These are phyloP conservation scores for Clitarchus hookeri DNA, from an alignment of 2,888 invertebrate genomes.

Conservation along the genomic window DNA sequence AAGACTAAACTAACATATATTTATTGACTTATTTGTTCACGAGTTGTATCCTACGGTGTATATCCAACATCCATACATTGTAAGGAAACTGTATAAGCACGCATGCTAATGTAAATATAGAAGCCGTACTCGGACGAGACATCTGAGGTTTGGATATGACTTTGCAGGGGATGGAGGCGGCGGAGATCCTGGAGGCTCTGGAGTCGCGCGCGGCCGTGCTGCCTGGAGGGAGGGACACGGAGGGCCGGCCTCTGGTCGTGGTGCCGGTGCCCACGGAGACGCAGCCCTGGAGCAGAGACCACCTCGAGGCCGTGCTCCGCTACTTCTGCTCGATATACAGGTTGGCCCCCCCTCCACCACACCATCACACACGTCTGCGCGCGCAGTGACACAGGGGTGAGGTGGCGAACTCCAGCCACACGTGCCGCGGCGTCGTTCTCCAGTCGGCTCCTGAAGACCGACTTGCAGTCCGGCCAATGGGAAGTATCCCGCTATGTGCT, in stretches of 20 bases:
- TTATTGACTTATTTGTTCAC: too few species aligned
- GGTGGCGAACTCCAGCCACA: too few species aligned
- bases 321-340: constrained; percentile 62
- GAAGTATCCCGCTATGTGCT: too few species aligned
- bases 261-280: constrained; percentile 65
- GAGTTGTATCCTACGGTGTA: too few species aligned
- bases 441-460: not conserved
- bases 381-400: too few species aligned
- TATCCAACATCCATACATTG: too few species aligned
- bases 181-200: constrained; percentile 62
- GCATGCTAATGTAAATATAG: too few species aligned
- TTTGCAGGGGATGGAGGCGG: constrained; percentile 58
- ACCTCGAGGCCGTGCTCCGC: constrained; percentile 54
- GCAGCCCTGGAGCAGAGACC: constrained; percentile 48
- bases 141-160: too few species aligned
- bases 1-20: too few species aligned
- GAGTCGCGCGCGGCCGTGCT: constrained; percentile 64
- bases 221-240: constrained; percentile 69
- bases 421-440: not conserved
- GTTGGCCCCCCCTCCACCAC: constrained; percentile 51
- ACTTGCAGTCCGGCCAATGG: not conserved
- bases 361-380: not conserved
- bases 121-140: too few species aligned
- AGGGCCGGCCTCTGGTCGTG: constrained; percentile 66
- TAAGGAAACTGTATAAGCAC: too few species aligned